phyloP scores from a whole-genome alignment of 2,797 vertebrate species.

The Pelodytes ibericus region DNA sequence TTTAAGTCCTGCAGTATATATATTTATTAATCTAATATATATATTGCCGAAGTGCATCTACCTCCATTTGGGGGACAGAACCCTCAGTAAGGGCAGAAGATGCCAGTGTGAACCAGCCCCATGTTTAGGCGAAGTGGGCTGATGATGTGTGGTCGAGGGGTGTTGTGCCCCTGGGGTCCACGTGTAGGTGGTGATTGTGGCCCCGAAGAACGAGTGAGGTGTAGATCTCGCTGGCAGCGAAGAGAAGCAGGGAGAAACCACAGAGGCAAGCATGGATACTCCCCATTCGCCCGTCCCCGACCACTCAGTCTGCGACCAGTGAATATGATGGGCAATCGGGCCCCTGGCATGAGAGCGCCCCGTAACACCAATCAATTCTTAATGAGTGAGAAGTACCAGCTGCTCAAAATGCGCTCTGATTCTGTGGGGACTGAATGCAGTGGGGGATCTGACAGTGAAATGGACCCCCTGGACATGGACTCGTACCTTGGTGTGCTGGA shows the following conservation, averaged over 20 bases:
- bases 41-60: too few relatives aligned
- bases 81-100: constrained; percentile 56
- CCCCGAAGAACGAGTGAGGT: constrained; percentile 42
- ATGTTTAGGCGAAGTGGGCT: constrained; percentile 30
- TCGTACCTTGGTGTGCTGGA: constrained; percentile 85
- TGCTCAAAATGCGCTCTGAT: constrained; percentile 85
- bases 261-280: constrained; percentile 58
- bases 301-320: constrained; percentile 74
- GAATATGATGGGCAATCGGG: constrained; percentile 77
- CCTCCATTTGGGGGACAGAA: too few relatives aligned
- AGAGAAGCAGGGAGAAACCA: constrained; percentile 44
- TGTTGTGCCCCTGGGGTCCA: constrained; percentile 61
- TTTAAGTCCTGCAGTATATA: background rate
- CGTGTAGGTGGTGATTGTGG: constrained; percentile 49
- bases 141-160: constrained; percentile 70
- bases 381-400: constrained; percentile 88
- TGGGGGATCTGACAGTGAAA: constrained; percentile 80
- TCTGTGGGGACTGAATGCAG: constrained; percentile 81
- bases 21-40: background rate
- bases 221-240: constrained; percentile 72
- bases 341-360: constrained; percentile 84
- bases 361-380: constrained; percentile 91
- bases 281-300: constrained; percentile 55
- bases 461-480: constrained; percentile 87
- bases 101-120: constrained; percentile 57